phyloP scores from a whole-genome alignment of 2,797 vertebrate genomes.

The Antennarius maculatus region DNA sequence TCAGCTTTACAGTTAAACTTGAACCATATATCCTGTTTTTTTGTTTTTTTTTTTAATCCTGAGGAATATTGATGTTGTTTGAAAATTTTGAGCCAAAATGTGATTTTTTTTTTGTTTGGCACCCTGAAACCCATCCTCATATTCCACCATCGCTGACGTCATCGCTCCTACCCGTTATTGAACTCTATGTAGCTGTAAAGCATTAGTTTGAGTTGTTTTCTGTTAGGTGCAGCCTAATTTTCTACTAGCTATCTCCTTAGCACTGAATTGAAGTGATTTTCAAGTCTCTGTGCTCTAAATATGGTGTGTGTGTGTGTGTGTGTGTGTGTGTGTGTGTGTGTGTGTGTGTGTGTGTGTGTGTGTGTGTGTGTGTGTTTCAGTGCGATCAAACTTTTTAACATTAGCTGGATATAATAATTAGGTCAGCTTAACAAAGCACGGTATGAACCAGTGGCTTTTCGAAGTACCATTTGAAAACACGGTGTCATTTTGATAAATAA shows the following conservation, averaged over 20 bases:
- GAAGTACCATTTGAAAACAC: conserved; percentile 13
- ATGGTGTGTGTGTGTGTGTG: too few relatives aligned
- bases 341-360: conserved; percentile 1
- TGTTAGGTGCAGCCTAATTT: conserved; percentile 48
- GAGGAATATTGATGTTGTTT: conserved; percentile 15
- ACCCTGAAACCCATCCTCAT: conserved; percentile 5
- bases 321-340: too few relatives aligned
- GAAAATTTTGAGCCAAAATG: conserved; percentile 15
- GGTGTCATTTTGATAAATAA: too few relatives aligned
- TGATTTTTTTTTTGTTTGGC: not conserved
- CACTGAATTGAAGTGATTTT: not conserved
- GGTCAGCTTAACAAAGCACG: conserved; percentile 57
- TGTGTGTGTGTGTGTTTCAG: conserved; percentile 5
- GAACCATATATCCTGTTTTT: too few relatives aligned
- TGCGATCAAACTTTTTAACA: conserved; percentile 46
- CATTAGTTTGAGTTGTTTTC: conserved; percentile 15
- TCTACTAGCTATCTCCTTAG: conserved; percentile 34
- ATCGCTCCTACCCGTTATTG: conserved; percentile 20
- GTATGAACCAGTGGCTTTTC: conserved; percentile 50
- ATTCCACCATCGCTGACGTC: conserved; percentile 40
- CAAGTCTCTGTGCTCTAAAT: not conserved
- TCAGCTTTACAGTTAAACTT: too few relatives aligned
- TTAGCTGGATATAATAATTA: conserved; percentile 52
- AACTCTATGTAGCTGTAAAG: conserved; percentile 26
- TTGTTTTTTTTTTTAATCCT: not conserved